phyloP scores from a whole-genome alignment of 2,888 invertebrate genomes.

The Macrostomum cliftonense region DNA sequence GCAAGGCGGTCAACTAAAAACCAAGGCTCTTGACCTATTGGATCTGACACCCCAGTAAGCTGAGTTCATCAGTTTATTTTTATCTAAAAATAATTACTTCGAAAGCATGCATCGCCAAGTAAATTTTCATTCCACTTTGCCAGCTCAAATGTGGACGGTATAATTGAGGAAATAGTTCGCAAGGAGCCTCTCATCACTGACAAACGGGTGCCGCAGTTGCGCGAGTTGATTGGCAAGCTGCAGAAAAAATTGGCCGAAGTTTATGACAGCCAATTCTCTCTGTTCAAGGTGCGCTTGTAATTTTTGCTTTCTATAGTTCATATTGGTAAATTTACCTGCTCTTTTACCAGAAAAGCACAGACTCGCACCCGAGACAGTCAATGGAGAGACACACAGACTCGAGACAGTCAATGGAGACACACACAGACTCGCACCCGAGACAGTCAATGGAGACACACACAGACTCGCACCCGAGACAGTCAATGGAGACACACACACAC shows the following conservation, averaged over 20 bases:
- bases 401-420: too few relatives aligned
- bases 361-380: too few relatives aligned
- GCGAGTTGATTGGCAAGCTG: slow-evolving; percentile 15
- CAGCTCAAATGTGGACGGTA: slow-evolving; percentile 33
- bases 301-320: too few relatives aligned
- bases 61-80: not conserved
- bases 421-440: too few relatives aligned
- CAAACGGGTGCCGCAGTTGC: slow-evolving; percentile 3
- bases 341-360: too few relatives aligned
- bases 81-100: not conserved
- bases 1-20: slow-evolving; percentile 33
- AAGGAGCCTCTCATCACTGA: slow-evolving; percentile 34
- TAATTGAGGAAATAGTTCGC: slow-evolving; percentile 32
- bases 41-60: slow-evolving; percentile 34
- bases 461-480: too few relatives aligned
- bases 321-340: too few relatives aligned
- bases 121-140: slow-evolving; percentile 5
- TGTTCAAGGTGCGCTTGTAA: slow-evolving; percentile 6
- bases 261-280: slow-evolving; percentile 24
- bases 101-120: too few relatives aligned
- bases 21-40: slow-evolving; percentile 35
- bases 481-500: too few relatives aligned
- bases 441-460: too few relatives aligned
- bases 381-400: too few relatives aligned
- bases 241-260: slow-evolving; percentile 31